Evolutionary conservation across 2,113 vertebrate genomes (phyloP), one percentile per base, ranked within the genome.

Genomic region (Gavia stellata): DNA sequence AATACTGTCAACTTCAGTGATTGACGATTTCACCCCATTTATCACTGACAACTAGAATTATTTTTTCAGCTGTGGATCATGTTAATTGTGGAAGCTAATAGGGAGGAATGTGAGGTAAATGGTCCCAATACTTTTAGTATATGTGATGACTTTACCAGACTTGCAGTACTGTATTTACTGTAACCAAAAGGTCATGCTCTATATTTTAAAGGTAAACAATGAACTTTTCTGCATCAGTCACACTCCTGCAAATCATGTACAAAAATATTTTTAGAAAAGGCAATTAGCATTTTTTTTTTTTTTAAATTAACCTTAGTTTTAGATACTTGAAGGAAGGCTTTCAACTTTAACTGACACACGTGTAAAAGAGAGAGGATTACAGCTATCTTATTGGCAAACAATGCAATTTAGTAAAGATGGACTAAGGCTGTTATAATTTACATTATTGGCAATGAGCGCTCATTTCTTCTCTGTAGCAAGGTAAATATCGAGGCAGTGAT

Each of bases 31-130:
- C 74, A 96, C 94, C 87, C 92, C 85, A 97, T 97, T 96, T 94
- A 97, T 98, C 98, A 97, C 97, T 95, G 97, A 97, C 93, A 78
- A 84, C 66, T 42, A 90, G 72, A 92, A 96, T 94, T 98, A 98
- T 98, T 98, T 98, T 98, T 96, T 97, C 98, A 98, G 98, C 98
- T 98, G 98, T 96, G 97, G 96, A 96, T 97, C 97, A 98, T 95
- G 97, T 97, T 98, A 97, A 98, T 98, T 97, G 97, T 97, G 95
- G 95, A 95, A 97, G 94, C 96, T 94, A 97, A 97, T 96, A 96
- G 97, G 95, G 66, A 97, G 97, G 98, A 98, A 98, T 98, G 98
- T 92, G 95, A 94, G 83, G 97, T 97, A 97, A 98, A 98, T 88
- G 94, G 81, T 91, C 93, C 91, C 86, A 82, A 90, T 96, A 97